Conservation (phyloP, 2,888 invertebrate genomes). For the Mesorhabditis spiculigera region DNA sequence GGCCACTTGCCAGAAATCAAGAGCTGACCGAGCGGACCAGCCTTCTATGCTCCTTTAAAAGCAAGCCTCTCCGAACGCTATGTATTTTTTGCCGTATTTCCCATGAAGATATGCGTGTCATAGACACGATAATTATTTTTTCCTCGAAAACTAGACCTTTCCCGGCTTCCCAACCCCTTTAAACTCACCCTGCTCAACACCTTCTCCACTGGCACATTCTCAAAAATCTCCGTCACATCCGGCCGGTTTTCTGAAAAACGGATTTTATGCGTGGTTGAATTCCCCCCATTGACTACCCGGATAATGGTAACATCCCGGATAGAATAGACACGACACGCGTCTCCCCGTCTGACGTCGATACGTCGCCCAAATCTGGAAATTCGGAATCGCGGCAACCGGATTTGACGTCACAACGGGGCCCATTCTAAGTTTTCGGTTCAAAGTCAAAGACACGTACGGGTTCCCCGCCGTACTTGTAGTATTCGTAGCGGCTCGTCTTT, state of each 20-base stretch:
- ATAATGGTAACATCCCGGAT: slow-evolving; percentile 46
- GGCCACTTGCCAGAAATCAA: too few species aligned
- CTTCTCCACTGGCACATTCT: neutral
- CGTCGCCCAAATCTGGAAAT: slow-evolving; percentile 48
- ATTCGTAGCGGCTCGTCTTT: slow-evolving; percentile 32
- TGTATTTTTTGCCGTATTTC: too few species aligned
- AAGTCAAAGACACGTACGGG: slow-evolving; percentile 32
- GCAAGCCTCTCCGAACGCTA: too few species aligned
- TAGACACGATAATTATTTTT: too few species aligned
- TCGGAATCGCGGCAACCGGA: neutral
- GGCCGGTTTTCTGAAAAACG: neutral
- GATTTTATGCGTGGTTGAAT: neutral
- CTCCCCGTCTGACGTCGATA: slow-evolving; percentile 37
- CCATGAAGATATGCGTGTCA: too few species aligned
- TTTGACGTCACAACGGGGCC: neutral
- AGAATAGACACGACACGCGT: slow-evolving; percentile 45
- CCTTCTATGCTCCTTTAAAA: too few species aligned
- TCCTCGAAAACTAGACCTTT: too few species aligned
- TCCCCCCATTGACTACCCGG: slow-evolving; percentile 18
- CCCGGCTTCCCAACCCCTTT: too few species aligned
- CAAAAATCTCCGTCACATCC: slow-evolving; percentile 4
- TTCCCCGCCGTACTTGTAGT: slow-evolving; percentile 37
- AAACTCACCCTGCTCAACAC: neutral
- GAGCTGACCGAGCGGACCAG: too few species aligned
- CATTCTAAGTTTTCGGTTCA: too few species aligned